Percentiles rank a stretch among this genome's conserved stretches.
These are phyloP conservation scores for Nephrotoma flavescens DNA, from an alignment of 2,888 invertebrate species.

Conservation along the genomic window DNA sequence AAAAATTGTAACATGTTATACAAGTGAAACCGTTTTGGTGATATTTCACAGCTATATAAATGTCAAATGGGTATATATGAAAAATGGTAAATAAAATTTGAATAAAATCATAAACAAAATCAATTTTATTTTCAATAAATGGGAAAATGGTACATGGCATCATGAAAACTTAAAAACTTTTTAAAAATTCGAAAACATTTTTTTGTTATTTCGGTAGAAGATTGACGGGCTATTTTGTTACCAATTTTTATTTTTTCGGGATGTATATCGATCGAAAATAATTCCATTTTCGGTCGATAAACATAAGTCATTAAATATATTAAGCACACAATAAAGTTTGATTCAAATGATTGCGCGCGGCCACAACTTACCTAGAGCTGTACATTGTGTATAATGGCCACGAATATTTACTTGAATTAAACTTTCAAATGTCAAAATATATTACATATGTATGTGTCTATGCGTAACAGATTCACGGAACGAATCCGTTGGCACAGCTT, in stretches of 20 bases:
- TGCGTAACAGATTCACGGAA: background rate
- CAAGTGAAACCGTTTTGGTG: too few species aligned
- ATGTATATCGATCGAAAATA: background rate
- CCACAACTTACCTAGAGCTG: background rate
- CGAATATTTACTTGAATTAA: background rate
- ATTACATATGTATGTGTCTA: background rate
- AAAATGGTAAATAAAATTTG: background rate
- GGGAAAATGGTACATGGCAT: conserved; percentile 3
- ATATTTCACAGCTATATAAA: too few species aligned
- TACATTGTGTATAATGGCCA: background rate
- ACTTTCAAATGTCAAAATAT: background rate
- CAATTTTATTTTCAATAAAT: conserved; percentile 2
- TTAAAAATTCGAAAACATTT: background rate
- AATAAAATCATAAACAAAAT: background rate
- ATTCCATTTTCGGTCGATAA: background rate
- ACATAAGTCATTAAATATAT: background rate
- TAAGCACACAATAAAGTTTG: background rate
- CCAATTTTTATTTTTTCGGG: conserved; percentile 7
- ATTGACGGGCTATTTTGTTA: conserved; percentile 14
- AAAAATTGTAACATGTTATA: background rate
- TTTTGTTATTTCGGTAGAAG: conserved; percentile 6
- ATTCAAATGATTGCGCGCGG: background rate
- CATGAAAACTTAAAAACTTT: background rate
- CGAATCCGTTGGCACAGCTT: background rate
- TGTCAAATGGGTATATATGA: background rate